Percentiles rank a stretch among this genome's conserved stretches.
phyloP scores from a whole-genome alignment of 2,113 vertebrate genomes.

The Galemys pyrenaicus region DNA sequence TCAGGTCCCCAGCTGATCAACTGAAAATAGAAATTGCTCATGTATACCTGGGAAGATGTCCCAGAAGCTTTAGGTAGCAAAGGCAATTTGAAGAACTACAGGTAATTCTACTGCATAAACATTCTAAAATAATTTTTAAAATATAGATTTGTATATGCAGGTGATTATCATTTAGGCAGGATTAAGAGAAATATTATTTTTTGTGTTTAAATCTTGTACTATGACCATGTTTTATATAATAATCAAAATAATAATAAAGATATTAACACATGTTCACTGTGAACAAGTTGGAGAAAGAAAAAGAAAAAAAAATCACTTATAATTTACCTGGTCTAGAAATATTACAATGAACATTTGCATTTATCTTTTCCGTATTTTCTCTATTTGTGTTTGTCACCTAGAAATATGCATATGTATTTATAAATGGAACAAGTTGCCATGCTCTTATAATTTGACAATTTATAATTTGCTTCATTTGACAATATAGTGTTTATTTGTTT shows the following conservation, averaged over 20 bases:
- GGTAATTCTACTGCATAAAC: background rate
- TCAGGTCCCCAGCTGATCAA: background rate
- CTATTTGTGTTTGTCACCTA: background rate
- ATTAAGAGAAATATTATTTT: constrained; percentile 10
- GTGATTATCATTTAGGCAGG: background rate
- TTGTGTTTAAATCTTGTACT: background rate
- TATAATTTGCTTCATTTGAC: constrained; percentile 22
- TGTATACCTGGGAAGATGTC: background rate
- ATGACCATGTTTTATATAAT: constrained; percentile 24
- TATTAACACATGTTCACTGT: background rate
- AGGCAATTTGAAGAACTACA: background rate
- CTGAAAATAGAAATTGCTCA: background rate
- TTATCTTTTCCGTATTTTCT: constrained; percentile 17
- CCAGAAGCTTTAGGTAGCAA: background rate
- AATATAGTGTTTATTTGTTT: constrained; percentile 44
- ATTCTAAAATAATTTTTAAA: background rate
- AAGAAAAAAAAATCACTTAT: background rate
- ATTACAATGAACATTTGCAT: background rate
- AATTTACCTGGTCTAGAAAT: background rate
- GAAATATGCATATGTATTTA: constrained; percentile 34
- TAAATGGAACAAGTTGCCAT: background rate
- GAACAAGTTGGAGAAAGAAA: background rate
- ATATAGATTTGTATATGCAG: background rate
- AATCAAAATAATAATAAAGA: background rate
- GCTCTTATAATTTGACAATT: constrained; percentile 30